phyloP scores from a whole-genome alignment of 2,797 vertebrate species.

The Phoebastria nigripes region DNA sequence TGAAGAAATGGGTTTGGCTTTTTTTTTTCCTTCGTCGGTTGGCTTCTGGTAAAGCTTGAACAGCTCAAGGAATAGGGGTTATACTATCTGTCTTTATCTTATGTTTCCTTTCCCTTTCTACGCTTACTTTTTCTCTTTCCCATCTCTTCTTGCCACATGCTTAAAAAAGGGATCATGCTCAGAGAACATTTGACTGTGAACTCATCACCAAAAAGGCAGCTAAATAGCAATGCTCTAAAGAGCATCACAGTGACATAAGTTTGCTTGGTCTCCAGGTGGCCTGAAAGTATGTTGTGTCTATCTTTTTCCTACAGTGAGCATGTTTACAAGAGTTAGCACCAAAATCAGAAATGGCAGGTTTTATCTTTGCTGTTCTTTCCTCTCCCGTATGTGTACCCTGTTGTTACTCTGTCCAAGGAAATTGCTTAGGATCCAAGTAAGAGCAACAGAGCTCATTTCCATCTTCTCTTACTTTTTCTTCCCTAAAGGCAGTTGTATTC shows the following conservation, averaged over 20 bases:
- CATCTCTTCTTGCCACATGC: not conserved
- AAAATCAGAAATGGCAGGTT: conserved; percentile 31
- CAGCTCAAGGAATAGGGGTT: not conserved
- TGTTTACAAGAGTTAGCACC: conserved; percentile 43
- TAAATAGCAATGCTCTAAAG: conserved; percentile 24
- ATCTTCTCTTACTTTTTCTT: not conserved
- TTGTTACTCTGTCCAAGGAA: not conserved
- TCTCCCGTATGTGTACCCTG: not conserved
- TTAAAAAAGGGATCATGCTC: not conserved
- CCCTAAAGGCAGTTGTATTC: not conserved
- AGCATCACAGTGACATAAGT: conserved; percentile 17
- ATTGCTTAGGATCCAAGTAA: not conserved
- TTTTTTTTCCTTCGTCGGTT: not conserved
- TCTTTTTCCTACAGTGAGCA: conserved; percentile 31
- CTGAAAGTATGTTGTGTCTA: conserved; percentile 58
- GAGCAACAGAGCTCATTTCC: not conserved
- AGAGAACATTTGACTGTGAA: conserved; percentile 54
- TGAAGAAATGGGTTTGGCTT: not conserved
- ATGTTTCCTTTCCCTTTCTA: not conserved
- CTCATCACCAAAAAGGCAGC: conserved; percentile 28
- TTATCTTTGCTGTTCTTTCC: conserved; percentile 46
- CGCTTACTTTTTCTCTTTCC: not conserved
- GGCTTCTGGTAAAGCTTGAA: not conserved
- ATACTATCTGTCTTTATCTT: not conserved
- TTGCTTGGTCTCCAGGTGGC: conserved; percentile 61